Evolutionary conservation across 2,113 vertebrate genomes (phyloP).

Genomic region (Genyomyrus donnyi): DNA sequence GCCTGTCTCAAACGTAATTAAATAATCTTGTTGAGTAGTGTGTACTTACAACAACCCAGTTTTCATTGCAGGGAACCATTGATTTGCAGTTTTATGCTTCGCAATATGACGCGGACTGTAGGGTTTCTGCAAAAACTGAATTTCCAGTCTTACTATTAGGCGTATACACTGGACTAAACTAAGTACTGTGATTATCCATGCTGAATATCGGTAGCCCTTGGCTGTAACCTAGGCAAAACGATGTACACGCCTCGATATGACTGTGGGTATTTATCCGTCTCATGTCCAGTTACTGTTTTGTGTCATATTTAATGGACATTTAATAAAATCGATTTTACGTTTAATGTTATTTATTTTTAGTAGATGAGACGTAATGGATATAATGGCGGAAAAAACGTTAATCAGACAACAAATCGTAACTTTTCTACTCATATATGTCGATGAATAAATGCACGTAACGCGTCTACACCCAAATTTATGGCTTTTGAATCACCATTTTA

Average conservation of each 20-base stretch:
- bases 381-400: background rate
- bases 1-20: background rate
- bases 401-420: background rate
- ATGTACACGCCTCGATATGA: background rate
- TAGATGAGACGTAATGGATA: background rate
- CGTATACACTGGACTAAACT: background rate
- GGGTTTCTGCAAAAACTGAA: background rate
- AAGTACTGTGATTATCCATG: background rate
- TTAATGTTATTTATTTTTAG: constrained; percentile 6
- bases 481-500: background rate
- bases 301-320: constrained; percentile 4
- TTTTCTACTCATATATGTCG: background rate
- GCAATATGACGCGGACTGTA: background rate
- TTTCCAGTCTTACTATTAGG: background rate
- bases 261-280: background rate
- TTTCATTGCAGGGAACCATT: background rate
- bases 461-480: background rate
- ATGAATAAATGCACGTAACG: background rate
- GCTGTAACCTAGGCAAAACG: background rate
- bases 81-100: background rate
- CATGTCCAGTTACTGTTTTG: background rate
- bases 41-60: background rate
- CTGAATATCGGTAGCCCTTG: background rate
- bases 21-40: background rate
- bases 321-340: constrained; percentile 4